These are phyloP conservation scores for Lampris megalopsis DNA, from an alignment of 2,113 vertebrate species.

Conservation along the genomic window DNA sequence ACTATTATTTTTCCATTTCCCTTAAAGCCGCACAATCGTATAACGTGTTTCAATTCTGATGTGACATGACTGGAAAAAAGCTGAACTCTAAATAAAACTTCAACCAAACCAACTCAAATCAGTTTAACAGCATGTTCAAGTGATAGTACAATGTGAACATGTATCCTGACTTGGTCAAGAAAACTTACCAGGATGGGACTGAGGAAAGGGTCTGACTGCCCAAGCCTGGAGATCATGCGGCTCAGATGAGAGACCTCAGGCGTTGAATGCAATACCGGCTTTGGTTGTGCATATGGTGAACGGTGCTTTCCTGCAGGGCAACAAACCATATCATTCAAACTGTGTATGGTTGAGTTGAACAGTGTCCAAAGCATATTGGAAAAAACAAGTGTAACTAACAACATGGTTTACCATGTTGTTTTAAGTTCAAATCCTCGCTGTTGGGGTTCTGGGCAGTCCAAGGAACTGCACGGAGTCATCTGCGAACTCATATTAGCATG, in stretches of 20 bases:
- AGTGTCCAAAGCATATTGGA: background rate
- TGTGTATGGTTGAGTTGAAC: background rate
- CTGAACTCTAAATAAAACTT: no score
- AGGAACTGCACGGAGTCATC: no score
- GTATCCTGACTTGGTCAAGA: background rate
- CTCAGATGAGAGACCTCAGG: slow-evolving; percentile 90
- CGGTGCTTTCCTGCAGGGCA: slow-evolving; percentile 90
- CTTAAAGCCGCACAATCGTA: background rate
- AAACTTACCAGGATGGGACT: slow-evolving; percentile 89
- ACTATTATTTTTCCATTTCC: no score
- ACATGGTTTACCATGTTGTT: background rate
- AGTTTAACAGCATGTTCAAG: background rate
- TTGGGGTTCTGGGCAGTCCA: no score
- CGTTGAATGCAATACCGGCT: slow-evolving; percentile 80
- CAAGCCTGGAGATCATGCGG: slow-evolving; percentile 90
- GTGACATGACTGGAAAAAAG: no score
- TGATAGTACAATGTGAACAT: background rate
- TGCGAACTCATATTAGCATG: no score
- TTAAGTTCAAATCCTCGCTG: background rate
- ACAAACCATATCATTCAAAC: slow-evolving; percentile 1
- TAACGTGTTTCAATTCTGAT: background rate
- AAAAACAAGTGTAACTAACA: background rate
- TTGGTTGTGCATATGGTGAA: slow-evolving; percentile 80
- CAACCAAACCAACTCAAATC: background rate
- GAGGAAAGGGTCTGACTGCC: slow-evolving; percentile 94